Conservation (phyloP, 2,888 invertebrate genomes). For the Trilocha varians region DNA sequence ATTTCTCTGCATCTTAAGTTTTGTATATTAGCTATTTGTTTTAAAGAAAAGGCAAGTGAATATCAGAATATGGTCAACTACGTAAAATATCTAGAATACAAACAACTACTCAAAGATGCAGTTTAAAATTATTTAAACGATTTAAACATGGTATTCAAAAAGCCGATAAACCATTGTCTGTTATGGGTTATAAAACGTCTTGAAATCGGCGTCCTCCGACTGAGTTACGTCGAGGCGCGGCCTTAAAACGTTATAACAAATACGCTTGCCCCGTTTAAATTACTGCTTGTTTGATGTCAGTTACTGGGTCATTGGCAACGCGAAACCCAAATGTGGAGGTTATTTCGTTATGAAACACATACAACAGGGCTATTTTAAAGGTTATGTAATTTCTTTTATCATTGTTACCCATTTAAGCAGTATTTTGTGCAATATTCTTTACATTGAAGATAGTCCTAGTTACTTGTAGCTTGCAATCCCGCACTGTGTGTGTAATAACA, state of each 20-base stretch:
- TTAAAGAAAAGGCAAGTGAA: too few species aligned
- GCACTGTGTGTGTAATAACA: too few species aligned
- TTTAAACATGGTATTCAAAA: background rate
- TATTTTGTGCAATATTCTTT: too few species aligned
- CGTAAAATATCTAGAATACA: too few species aligned
- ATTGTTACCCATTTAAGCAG: too few species aligned
- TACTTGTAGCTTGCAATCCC: too few species aligned
- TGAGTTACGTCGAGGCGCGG: background rate
- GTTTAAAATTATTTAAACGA: background rate
- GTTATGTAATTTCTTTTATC: too few species aligned
- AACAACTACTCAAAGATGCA: too few species aligned
- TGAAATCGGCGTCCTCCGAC: background rate
- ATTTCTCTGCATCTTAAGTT: too few species aligned
- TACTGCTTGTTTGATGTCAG: constrained; percentile 7
- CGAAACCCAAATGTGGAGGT: constrained; percentile 3
- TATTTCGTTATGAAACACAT: constrained; percentile 4
- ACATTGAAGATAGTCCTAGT: too few species aligned
- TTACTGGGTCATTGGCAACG: constrained; percentile 16
- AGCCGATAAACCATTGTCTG: background rate
- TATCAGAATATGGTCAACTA: too few species aligned
- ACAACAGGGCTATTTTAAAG: background rate
- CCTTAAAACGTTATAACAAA: background rate
- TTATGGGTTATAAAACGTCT: background rate
- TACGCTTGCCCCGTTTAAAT: background rate
- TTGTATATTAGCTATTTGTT: too few species aligned